Base-by-base conservation (phyloP, 1,140 invertebrate genomes). In the Drosophila ohnishii region DNA sequence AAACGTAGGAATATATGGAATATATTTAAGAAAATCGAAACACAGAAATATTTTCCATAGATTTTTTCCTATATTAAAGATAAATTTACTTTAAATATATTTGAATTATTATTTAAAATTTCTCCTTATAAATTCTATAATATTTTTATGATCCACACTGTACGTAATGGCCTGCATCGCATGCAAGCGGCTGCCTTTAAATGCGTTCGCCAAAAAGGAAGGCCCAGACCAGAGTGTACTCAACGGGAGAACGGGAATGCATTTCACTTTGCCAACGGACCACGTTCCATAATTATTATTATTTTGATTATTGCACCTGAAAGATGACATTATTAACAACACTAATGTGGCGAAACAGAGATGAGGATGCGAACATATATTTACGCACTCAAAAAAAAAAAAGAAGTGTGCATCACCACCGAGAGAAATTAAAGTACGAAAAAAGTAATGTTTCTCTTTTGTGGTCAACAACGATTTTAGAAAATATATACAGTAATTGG, bases 281-380 rank as follows among this genome's bases (percentile, higher is more conserved):
- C 39, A 30, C 47, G 55, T 48, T 37, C 57, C 75, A 78, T 84
- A 89, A 84, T 84, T 84, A 88, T 88, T 67, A 75, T 83, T 69
- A 88, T 89, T 88, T 78, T 73, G 76, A 88, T 83, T 75, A 83
- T 77, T 72, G 60, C 84, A 80, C 70, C 50, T 76, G 69, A 74
- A 81, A 74, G 72, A 78, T 79, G 85, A 66, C 72, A 89, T 84
- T 79, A 85, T 76, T 82, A 66, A 75, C 62, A 76, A 25, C 65
- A 80, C 75, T 88, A 83, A 75, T 77, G 60, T 44, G 48, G 57
- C 39, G 47, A 64, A 48, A 45, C 51, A 14, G 19, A 16, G 39
- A 16, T 16, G 72, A 14, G 61, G 42, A 50, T 50, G 25, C 13
- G 7, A 25, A 32, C 37, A 47, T 11, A 63, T 30, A 32, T 39